phyloP scores from a whole-genome alignment of 2,113 vertebrate genomes.

The Riparia riparia region DNA sequence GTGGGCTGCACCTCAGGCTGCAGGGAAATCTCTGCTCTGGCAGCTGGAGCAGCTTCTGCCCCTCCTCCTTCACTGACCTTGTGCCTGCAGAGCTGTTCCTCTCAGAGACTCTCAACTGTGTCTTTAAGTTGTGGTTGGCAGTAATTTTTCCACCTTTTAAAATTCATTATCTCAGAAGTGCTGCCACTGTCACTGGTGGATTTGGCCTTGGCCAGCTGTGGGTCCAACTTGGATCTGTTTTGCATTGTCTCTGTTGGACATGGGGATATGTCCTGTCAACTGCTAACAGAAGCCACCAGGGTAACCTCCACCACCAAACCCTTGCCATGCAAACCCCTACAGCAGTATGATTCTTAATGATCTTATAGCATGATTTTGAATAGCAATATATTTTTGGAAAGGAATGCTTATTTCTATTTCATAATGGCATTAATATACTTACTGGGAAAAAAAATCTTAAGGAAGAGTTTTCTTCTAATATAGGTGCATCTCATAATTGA shows the following conservation, averaged over 20 bases:
- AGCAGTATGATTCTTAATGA: not conserved
- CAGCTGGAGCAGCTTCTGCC: not conserved
- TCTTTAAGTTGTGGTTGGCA: not conserved
- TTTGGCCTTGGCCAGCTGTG: not conserved
- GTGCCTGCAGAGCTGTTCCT: not conserved
- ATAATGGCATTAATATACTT: not conserved
- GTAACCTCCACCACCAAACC: not conserved
- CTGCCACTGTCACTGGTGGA: not conserved
- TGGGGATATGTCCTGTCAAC: not conserved
- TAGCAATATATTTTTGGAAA: not conserved
- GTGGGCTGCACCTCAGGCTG: not conserved
- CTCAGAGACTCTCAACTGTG: not conserved
- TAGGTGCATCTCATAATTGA: not conserved
- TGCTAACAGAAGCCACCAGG: not conserved
- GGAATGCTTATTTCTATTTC: not conserved
- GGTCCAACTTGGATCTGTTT: not conserved
- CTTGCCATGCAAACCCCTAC: not conserved
- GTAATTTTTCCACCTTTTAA: not conserved
- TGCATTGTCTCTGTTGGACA: no score
- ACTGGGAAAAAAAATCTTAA: not conserved
- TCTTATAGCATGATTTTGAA: not conserved
- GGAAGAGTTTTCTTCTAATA: not conserved
- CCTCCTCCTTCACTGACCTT: not conserved
- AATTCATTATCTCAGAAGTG: not conserved
- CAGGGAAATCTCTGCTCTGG: not conserved